These are phyloP conservation scores for Vimba vimba DNA, from an alignment of 2,113 vertebrate genomes.

Conservation along the genomic window DNA sequence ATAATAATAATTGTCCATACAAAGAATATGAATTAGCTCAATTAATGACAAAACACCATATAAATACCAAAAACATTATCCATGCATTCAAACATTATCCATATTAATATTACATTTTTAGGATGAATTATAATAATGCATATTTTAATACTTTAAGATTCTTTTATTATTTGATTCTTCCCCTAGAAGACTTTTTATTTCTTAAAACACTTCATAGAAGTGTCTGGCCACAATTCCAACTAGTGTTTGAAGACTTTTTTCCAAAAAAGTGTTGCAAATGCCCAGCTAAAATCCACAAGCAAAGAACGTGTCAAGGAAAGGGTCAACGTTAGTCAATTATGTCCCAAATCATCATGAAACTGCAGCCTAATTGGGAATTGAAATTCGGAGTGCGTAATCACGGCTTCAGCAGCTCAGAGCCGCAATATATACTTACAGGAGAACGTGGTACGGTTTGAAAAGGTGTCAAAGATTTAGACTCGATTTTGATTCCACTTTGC, in stretches of 20 bases:
- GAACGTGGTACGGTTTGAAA: background rate
- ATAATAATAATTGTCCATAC: no score
- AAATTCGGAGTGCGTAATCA: background rate
- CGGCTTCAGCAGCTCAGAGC: background rate
- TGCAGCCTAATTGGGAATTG: conserved; percentile 23
- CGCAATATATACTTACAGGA: background rate
- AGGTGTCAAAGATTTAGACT: conserved; percentile 16
- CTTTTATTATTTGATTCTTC: background rate
- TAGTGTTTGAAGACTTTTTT: no score
- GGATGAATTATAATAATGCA: background rate
- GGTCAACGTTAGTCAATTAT: conserved; percentile 1
- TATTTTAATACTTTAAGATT: background rate
- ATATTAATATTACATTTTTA: background rate
- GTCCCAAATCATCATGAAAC: conserved; percentile 19
- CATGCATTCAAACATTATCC: no score
- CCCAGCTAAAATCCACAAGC: conserved; percentile 25
- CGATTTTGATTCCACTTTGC: background rate
- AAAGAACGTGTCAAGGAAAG: background rate
- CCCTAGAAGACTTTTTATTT: no score
- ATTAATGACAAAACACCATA: no score
- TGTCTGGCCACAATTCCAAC: background rate
- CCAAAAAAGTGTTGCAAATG: background rate
- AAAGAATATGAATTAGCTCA: no score
- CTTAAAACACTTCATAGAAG: no score
- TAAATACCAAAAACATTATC: no score